Base-by-base conservation (phyloP, 2,113 vertebrate genomes). In the human (Homo sapiens) region DNA sequence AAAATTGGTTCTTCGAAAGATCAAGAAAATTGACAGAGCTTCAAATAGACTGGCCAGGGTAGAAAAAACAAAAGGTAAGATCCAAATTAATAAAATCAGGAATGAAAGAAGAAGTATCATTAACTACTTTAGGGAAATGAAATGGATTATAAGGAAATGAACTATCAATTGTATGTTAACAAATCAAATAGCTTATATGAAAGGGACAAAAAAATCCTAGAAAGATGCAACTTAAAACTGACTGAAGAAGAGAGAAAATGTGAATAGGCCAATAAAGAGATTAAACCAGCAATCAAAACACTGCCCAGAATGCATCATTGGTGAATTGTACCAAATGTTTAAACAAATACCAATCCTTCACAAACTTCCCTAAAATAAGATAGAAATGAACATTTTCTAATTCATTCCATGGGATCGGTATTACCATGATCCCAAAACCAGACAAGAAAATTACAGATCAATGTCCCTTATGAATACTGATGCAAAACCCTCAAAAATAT, bases 21-120 rank as follows among this genome's bases (percentile, higher is more conserved):
- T 64, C 17, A 89, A 85, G n/a, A 89, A 93, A 93, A 93, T 18
- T 52, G 87, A 89, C 17, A 76, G 68, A 91, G n/a, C 57, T 91
- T 59, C 76, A 81, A 35, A 35, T 48, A 35, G 55, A 48, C 30
- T 88, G 76, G 75, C 22, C 32, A 80, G 55, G 3, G 35, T 13
- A 20, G 43, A 45, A 25, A 50, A 79, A 79, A 57, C 32, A 22
- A 75, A 35, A 79, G 12, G 61, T 32, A 84, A 89, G 52, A 80
- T 3, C 10, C 70, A 70, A 61, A 57, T 83, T 61, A 83, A 59
- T 76, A 88, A 94, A 70, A 82, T n/a, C 40, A 88, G 30, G 32
- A 88, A 76, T 52, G 22, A 89, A 70, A 70, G 23, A 83, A n/a
- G 11, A 25, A 59, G 52, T 20, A 89, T 9, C 79, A 89, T 35